Evolutionary conservation across 2,888 invertebrate species (phyloP), one percentile per base, ranked within the genome.

Genomic region (Meteorus colon): DNA sequence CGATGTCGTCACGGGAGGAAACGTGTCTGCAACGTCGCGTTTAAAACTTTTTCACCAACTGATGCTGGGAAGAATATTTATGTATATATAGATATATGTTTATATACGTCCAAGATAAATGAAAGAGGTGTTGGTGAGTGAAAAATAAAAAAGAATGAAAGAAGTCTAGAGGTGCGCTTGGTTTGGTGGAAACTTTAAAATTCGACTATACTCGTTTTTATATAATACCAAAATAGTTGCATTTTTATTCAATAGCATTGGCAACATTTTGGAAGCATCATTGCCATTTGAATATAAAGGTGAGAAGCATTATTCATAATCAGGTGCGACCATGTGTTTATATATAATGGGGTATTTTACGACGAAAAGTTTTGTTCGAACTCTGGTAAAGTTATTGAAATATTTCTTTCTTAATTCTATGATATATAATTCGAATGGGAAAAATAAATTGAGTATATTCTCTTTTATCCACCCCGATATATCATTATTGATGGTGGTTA

Each of bases 1-100:
- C 72, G 78, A 77, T 78, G 77, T 72, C 69, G 71, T 71, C 62
- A 71, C 45, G 72, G 65, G 75, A 55, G 73, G 68, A 73, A 78
- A 79, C 78, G 74, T 77, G 78, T 74, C 76, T 78, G 59, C 78
- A 51, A 74, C 73, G 66, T 70, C 77, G 68, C 63, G 75, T 62
- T 62, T 41, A 34, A 60, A 51, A 63, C n/a, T 19, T 76, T 76
- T 73, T 73, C 63, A 72, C 72, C 27, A 72, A 72, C 72, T 72
- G 48, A 48, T 55, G 19, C 19, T 19, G n/a, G n/a, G 55, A 19
- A 55, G 19, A 19, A 55, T 24, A 55, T 19, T 4, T 55, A 55
- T 45, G 63, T 63, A 45, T 72, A 45, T 63, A 48, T 19, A 31
- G 72, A 63, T 62, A 31, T 62, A 72, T 62, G 45, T 72, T 72